These are phyloP conservation scores for Melanocharis versteri DNA, from an alignment of 2,113 vertebrate species.

Conservation along the genomic window DNA sequence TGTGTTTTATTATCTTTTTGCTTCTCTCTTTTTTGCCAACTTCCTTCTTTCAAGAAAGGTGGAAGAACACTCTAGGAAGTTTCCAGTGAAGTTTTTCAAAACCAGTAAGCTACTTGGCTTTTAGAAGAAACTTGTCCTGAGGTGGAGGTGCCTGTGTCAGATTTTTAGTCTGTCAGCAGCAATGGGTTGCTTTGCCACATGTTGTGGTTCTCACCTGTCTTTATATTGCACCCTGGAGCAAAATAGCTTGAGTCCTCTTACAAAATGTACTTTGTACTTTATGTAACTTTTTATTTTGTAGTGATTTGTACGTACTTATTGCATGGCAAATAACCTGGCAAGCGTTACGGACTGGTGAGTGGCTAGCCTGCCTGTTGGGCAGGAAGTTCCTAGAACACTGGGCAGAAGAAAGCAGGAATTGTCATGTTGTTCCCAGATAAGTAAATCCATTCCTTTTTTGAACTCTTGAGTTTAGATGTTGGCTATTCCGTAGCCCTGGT, in stretches of 20 bases:
- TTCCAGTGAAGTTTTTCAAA: not conserved
- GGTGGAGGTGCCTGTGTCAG: not conserved
- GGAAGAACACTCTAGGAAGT: not conserved
- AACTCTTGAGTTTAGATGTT: not conserved
- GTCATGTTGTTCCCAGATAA: accelerated
- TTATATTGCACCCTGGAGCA: not conserved
- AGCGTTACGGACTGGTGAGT: accelerated
- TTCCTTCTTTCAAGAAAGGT: not conserved
- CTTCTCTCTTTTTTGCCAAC: not conserved
- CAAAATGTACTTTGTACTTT: not conserved
- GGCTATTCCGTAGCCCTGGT: not conserved
- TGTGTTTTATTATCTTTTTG: not conserved
- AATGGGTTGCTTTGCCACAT: not conserved
- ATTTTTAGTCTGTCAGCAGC: not conserved
- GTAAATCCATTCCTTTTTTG: not conserved
- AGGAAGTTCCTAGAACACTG: not conserved
- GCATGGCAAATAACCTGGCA: not conserved
- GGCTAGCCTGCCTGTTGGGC: not conserved
- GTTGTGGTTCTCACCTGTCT: not conserved
- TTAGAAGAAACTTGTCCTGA: not conserved
- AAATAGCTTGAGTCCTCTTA: not conserved
- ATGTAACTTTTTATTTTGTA: not conserved
- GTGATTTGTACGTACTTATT: not conserved
- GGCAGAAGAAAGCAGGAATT: not conserved
- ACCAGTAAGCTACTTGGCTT: not conserved